These are phyloP conservation scores for Synanthedon andrenaeformis DNA, from an alignment of 2,888 invertebrate species.

Conservation along the genomic window DNA sequence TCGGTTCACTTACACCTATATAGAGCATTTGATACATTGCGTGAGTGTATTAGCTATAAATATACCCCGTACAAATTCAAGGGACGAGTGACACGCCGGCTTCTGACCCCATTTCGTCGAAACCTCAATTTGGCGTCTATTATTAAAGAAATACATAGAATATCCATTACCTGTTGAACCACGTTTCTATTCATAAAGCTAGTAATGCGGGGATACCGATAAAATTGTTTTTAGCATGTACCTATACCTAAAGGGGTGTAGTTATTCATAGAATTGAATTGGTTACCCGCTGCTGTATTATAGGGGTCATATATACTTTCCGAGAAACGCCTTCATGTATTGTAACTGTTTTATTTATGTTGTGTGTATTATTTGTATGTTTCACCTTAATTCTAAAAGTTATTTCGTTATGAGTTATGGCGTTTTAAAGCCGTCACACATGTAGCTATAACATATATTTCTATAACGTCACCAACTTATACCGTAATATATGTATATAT, in stretches of 20 bases:
- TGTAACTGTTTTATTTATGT: neutral
- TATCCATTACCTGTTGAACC: neutral
- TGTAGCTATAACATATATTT: too few relatives aligned
- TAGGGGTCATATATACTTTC: neutral
- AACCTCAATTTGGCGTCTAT: constrained; percentile 1
- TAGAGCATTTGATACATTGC: neutral
- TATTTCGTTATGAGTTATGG: too few relatives aligned
- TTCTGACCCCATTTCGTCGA: constrained; percentile 7
- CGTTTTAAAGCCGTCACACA: too few relatives aligned
- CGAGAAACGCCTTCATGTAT: neutral
- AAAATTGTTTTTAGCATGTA: neutral
- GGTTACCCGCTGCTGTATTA: neutral
- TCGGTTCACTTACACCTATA: neutral
- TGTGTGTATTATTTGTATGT: neutral
- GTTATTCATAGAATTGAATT: neutral
- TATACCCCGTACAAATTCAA: neutral
- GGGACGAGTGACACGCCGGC: constrained; percentile 3
- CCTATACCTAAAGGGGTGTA: neutral
- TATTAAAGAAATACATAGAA: neutral
- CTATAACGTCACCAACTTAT: too few relatives aligned
- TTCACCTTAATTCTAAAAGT: neutral
- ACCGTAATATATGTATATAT: too few relatives aligned
- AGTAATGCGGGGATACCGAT: neutral
- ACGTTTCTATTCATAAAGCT: neutral
- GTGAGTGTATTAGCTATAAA: neutral